These are phyloP conservation scores for Sinodicranocentrus sp. DNA, from an alignment of 2,888 invertebrate species.

Conservation along the genomic window DNA sequence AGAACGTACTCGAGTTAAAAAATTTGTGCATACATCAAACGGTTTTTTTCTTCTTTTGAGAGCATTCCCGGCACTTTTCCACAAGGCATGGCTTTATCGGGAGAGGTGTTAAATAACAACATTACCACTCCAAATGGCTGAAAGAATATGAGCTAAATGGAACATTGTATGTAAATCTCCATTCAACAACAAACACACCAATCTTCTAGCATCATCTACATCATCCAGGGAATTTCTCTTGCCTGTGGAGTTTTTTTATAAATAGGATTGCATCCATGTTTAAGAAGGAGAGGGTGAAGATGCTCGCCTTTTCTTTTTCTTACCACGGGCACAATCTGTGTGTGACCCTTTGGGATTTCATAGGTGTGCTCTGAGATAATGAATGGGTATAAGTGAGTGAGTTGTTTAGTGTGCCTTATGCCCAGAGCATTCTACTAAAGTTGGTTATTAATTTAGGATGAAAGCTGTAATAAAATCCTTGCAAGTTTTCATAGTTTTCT, in stretches of 20 bases:
- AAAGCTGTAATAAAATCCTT: constrained; percentile 47
- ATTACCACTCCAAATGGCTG: constrained; percentile 50
- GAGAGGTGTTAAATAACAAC: constrained; percentile 45
- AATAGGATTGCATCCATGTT: no score
- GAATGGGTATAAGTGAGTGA: constrained; percentile 35
- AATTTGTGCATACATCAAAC: no score
- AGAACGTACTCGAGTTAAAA: no score
- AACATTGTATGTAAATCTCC: constrained; percentile 31
- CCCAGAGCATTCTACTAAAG: constrained; percentile 1
- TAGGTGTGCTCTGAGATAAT: constrained; percentile 29
- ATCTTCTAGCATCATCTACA: no score
- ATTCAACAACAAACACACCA: constrained; percentile 39
- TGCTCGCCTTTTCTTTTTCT: background rate
- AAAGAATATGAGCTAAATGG: background rate
- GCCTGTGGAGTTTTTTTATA: no score
- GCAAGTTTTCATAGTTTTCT: constrained; percentile 7
- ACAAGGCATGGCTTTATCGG: background rate
- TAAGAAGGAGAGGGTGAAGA: no score
- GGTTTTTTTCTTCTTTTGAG: background rate
- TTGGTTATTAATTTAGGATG: constrained; percentile 43
- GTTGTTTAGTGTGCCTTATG: constrained; percentile 40
- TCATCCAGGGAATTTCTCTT: no score
- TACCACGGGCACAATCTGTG: constrained; percentile 19
- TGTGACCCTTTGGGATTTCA: constrained; percentile 25
- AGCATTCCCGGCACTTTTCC: background rate